Percentiles rank a stretch among this genome's conserved stretches.
Conservation (phyloP, 2,797 vertebrate genomes). For the Nannoperca australis region DNA sequence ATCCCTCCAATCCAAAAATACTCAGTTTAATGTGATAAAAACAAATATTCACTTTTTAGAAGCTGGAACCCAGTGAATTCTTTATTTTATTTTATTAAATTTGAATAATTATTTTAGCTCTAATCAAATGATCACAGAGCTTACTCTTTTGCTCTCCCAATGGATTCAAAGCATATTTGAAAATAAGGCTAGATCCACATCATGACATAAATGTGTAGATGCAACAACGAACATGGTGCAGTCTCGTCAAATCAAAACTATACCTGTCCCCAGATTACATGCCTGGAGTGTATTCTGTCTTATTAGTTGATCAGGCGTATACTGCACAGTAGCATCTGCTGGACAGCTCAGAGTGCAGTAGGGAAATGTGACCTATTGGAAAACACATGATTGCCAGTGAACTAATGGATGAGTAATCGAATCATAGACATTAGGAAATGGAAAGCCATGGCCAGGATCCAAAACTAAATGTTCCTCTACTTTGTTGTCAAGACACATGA, state of each 20-base stretch:
- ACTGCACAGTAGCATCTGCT: not conserved
- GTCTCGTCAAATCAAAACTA: slow-evolving; percentile 5
- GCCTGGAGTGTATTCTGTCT: not conserved
- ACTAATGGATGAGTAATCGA: slow-evolving; percentile 79
- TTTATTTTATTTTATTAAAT: not conserved
- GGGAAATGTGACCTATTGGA: slow-evolving; percentile 52
- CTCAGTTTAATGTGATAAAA: not conserved
- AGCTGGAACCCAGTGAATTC: not conserved
- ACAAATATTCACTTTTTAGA: not conserved
- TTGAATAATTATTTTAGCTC: not conserved
- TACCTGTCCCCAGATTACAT: not conserved
- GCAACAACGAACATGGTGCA: slow-evolving; percentile 9
- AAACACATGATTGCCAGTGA: slow-evolving; percentile 68
- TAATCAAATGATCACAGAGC: not conserved
- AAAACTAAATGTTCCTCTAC: slow-evolving; percentile 50
- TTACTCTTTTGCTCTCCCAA: not conserved
- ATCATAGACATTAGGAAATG: slow-evolving; percentile 77
- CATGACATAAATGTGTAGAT: slow-evolving; percentile 13
- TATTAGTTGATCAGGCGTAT: slow-evolving; percentile 14
- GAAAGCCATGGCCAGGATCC: slow-evolving; percentile 49
- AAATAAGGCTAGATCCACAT: slow-evolving; percentile 3
- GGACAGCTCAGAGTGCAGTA: slow-evolving; percentile 1
- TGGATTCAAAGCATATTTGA: slow-evolving; percentile 21
- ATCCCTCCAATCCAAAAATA: not conserved
- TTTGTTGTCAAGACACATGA: slow-evolving; percentile 46